Evolutionary conservation across 2,888 invertebrate genomes (phyloP).

Genomic region (Allolobophora icterica): DNA sequence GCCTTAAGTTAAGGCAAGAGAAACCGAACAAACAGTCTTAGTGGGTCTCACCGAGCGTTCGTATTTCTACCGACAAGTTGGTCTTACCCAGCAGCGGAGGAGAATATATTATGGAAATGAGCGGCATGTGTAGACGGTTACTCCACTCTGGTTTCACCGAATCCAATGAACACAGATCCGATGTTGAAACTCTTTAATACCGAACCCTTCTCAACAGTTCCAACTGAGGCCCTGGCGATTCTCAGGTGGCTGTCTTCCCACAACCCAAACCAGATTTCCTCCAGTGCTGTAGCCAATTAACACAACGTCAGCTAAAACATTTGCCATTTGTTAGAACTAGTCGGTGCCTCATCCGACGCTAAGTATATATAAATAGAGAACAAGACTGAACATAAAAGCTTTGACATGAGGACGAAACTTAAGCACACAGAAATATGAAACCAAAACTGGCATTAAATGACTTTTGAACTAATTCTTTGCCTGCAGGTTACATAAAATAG

Average conservation of each 20-base stretch:
- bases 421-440: neutral
- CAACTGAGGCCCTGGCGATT: neutral
- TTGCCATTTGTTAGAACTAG: neutral
- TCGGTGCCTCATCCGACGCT: neutral
- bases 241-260: slow-evolving; percentile 17
- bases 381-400: neutral
- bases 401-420: neutral
- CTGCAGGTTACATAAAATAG: neutral
- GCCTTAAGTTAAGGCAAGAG: neutral
- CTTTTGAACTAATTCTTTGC: neutral
- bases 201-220: slow-evolving; percentile 6
- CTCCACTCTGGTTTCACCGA: neutral
- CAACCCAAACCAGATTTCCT: neutral
- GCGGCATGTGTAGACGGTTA: neutral
- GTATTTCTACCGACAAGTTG: neutral
- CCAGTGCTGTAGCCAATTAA: neutral
- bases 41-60: neutral
- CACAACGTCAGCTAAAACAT: neutral
- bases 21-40: neutral
- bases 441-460: neutral
- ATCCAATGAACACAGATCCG: neutral
- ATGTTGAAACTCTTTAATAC: neutral
- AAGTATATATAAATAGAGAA: neutral
- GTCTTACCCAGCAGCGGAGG: neutral
- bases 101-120: slow-evolving; percentile 10